phyloP scores from a whole-genome alignment of 2,797 vertebrate genomes.

The Oophaga sylvatica region DNA sequence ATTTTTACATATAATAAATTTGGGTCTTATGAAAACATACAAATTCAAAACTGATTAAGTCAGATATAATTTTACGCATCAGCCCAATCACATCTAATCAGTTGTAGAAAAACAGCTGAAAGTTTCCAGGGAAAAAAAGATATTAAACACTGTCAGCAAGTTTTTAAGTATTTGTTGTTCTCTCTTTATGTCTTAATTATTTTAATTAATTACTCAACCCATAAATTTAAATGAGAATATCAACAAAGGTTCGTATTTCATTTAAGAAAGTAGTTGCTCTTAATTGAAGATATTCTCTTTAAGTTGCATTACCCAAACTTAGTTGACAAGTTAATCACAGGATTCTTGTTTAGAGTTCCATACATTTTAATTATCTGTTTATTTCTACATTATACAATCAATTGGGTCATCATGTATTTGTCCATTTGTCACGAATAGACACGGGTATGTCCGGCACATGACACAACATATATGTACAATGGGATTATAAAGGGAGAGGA shows the following conservation, averaged over 20 bases:
- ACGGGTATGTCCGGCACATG: too few relatives aligned
- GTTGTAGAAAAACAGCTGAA: neutral
- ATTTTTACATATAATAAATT: neutral
- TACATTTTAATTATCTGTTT: neutral
- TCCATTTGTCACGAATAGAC: neutral
- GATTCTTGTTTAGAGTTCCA: neutral
- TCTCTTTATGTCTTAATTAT: constrained; percentile 4
- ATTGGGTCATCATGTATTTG: neutral
- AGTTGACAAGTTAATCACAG: neutral
- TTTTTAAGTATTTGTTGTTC: neutral
- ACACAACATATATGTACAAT: too few relatives aligned
- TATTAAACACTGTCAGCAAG: neutral
- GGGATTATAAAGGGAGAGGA: too few relatives aligned
- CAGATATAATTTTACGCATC: too few relatives aligned
- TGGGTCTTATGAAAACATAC: neutral
- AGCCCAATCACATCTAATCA: neutral
- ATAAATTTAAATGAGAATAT: constrained; percentile 17
- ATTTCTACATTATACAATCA: neutral
- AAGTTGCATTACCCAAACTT: neutral
- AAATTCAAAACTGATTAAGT: too few relatives aligned
- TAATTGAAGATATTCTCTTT: neutral
- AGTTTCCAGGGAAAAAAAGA: neutral
- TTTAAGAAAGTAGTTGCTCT: neutral
- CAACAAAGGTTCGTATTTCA: neutral
- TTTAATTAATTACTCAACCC: neutral